Conservation (phyloP, 1,140 invertebrate species). For the Varroa destructor region DNA sequence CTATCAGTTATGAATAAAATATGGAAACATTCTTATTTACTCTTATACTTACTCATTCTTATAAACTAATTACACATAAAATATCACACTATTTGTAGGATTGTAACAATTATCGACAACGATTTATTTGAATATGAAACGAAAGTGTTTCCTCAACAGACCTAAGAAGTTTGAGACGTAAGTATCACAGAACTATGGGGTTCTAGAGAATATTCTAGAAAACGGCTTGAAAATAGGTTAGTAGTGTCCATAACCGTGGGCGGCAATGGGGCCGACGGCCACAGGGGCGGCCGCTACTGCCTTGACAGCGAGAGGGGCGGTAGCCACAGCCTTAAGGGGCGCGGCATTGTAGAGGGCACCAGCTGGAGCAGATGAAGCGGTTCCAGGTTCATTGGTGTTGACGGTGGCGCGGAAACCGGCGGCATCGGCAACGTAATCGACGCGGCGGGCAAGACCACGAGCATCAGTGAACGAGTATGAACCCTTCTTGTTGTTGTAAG, state of each 20-base stretch:
- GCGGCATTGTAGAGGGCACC: constrained; percentile 30
- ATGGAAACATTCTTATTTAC: too few relatives aligned
- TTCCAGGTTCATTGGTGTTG: constrained; percentile 29
- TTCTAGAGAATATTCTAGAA: constrained; percentile 3
- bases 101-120: too few relatives aligned
- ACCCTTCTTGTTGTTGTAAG: constrained; percentile 33
- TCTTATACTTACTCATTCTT: too few relatives aligned
- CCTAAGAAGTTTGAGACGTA: too few relatives aligned
- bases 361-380: constrained; percentile 32
- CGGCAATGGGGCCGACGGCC: constrained; percentile 2
- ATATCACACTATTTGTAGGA: too few relatives aligned
- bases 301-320: constrained; percentile 8
- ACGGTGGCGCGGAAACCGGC: constrained; percentile 29
- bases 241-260: constrained; percentile 1
- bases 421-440: constrained; percentile 31
- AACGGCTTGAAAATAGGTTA: neutral
- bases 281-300: constrained; percentile 10
- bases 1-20: too few relatives aligned
- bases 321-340: neutral
- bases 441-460: constrained; percentile 20
- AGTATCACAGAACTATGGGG: neutral
- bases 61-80: too few relatives aligned
- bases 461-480: constrained; percentile 32
- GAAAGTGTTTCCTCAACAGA: too few relatives aligned
- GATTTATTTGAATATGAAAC: too few relatives aligned